Base-by-base conservation (phyloP, 2,797 vertebrate species). In the Pseudopleuronectes americanus region DNA sequence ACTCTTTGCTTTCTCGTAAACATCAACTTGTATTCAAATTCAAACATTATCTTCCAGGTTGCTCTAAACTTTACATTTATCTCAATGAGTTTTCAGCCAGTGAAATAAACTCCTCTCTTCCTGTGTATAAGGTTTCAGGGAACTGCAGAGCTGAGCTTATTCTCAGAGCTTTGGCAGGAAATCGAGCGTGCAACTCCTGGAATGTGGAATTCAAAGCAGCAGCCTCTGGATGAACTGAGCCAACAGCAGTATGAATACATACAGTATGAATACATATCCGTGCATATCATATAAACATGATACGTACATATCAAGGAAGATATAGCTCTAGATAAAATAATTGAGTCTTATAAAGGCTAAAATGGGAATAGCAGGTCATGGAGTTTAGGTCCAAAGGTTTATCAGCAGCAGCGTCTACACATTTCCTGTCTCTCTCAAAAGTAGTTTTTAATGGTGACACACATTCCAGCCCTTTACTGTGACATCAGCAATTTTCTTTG, bases 311-410 rank as follows among this genome's bases (percentile, higher is more conserved):
- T 13, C 6, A 7, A 23, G n/a, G 12, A 3, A 31, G 49, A 49
- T 38, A 0, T 66, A 6, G 17, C 3, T 33, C 9, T 47, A 4
- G 0, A 70, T 0, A 4, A 23, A 1, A 24, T 53, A 31, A n/a
- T 43, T 52, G 3, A 5, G 47, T 5, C 1, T 19, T 21, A 7
- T 8, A 2, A 4, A 56, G 53, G 16, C 28, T 61, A 2, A 41
- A 52, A 54, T 22, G 16, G 63, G 12, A 60, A 7, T 5, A 49
- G 7, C 0, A 22, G 10, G 3, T 59, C 24, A 53, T n/a, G 19
- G 22, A 59, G 45, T 49, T 36, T 66, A 41, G 41, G 58, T 87
- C 45, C 68, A 87, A 90, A 84, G 58, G 54, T 81, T 8, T n/a
- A 75, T 77, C 36, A 53, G 23, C 23, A 47, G 57, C 33, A 58